Percentiles rank a stretch among this genome's conserved stretches.
These are phyloP conservation scores for Poeciliopsis occidentalis DNA, from an alignment of 2,113 vertebrate species.

Conservation along the genomic window DNA sequence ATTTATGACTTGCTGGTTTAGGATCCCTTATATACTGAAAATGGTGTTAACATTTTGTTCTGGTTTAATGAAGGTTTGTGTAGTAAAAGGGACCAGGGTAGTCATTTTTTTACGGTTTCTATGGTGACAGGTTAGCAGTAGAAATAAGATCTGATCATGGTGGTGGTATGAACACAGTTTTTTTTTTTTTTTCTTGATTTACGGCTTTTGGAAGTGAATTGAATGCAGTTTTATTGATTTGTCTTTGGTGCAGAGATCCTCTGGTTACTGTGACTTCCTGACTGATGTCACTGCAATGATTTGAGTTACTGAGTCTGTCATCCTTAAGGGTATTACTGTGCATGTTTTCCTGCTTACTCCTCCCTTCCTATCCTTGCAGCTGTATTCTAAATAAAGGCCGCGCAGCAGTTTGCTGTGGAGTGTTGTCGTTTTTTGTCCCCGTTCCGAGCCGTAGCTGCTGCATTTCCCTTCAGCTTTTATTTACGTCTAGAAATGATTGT, in stretches of 20 bases:
- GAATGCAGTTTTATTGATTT: neutral
- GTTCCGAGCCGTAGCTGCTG: neutral
- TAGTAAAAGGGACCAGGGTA: constrained; percentile 27
- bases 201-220: neutral
- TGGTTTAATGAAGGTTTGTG: constrained; percentile 15
- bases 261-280: neutral
- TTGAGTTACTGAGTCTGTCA: constrained; percentile 18
- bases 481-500: neutral
- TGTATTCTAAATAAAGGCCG: constrained; percentile 69
- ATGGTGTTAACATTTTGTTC: neutral
- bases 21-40: neutral
- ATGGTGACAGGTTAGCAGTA: constrained; percentile 1
- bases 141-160: constrained; percentile 4
- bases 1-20: neutral
- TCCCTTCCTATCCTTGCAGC: constrained; percentile 15
- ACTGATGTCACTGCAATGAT: constrained; percentile 13
- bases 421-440: neutral
- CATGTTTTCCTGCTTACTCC: constrained; percentile 43
- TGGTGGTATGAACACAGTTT: neutral
- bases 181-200: constrained; percentile 9
- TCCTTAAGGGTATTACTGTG: constrained; percentile 18
- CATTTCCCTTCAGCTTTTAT: neutral
- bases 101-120: neutral
- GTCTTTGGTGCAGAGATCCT: neutral
- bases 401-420: constrained; percentile 21